Conservation (phyloP, 2,797 vertebrate genomes). For the Oreortyx pictus region DNA sequence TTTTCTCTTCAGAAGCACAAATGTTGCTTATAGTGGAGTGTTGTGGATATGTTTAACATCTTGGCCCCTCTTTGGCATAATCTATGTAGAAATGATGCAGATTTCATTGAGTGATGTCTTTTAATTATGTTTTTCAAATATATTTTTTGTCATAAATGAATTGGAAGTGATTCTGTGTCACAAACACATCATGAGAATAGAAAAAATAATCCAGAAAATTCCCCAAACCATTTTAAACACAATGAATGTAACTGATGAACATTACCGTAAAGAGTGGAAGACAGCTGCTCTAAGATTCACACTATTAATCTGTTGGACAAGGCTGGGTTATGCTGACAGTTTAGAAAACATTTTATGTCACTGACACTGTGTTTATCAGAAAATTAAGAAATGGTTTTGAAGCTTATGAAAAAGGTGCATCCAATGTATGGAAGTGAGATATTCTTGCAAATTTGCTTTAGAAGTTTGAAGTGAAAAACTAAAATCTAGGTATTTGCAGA, state of each 20-base stretch:
- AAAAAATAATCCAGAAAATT: constrained; percentile 30
- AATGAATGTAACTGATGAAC: background rate
- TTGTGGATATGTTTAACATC: background rate
- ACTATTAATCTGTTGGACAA: background rate
- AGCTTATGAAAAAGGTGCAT: background rate
- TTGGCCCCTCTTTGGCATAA: background rate
- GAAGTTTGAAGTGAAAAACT: background rate
- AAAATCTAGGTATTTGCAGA: background rate
- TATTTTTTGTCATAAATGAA: constrained; percentile 38
- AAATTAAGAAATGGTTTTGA: background rate
- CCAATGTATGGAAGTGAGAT: background rate
- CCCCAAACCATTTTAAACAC: background rate
- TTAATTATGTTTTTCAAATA: background rate
- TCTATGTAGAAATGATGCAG: background rate
- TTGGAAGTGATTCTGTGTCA: constrained; percentile 20
- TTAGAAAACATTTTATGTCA: background rate
- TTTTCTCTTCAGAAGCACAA: background rate
- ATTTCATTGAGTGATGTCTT: background rate
- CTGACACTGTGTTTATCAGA: background rate
- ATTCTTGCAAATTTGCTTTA: background rate
- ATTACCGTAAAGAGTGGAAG: background rate
- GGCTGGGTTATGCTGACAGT: background rate
- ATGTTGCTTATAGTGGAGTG: background rate
- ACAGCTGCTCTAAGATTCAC: background rate
- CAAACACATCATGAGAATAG: background rate